phyloP scores from a whole-genome alignment of 2,113 vertebrate species.

The Tetraodon nigroviridis region DNA sequence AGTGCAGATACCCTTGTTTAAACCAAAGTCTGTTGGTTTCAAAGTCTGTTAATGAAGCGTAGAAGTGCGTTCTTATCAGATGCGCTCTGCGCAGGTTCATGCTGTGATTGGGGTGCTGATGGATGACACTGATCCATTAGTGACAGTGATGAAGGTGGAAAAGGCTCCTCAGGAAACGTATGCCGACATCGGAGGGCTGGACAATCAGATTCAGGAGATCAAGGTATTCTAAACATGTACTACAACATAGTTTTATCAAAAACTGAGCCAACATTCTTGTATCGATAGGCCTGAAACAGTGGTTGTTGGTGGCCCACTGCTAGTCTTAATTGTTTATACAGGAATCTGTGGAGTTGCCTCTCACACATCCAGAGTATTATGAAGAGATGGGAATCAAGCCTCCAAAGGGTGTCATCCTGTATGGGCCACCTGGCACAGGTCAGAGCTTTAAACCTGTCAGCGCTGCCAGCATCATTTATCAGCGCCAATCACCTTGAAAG shows the following conservation, averaged over 20 bases:
- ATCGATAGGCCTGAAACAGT: too few relatives aligned
- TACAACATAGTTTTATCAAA: neutral
- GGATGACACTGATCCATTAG: slow-evolving; percentile 96
- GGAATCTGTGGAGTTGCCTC: slow-evolving; percentile 97
- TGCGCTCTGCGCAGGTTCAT: slow-evolving; percentile 78
- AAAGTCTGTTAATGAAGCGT: too few relatives aligned
- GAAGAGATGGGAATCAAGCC: slow-evolving; percentile 99
- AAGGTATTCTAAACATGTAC: slow-evolving; percentile 73
- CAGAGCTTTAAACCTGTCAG: slow-evolving; percentile 5
- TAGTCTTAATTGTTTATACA: slow-evolving; percentile 46
- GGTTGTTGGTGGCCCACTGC: neutral
- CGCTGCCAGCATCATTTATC: neutral
- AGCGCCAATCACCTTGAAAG: neutral
- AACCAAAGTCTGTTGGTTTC: too few relatives aligned
- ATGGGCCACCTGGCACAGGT: slow-evolving; percentile 96
- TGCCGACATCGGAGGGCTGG: slow-evolving; percentile 93
- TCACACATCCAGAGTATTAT: slow-evolving; percentile 97
- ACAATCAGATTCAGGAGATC: slow-evolving; percentile 98
- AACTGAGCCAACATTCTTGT: too few relatives aligned
- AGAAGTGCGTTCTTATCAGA: too few relatives aligned
- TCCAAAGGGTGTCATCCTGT: slow-evolving; percentile 96
- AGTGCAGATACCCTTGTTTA: too few relatives aligned
- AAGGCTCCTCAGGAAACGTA: slow-evolving; percentile 98
- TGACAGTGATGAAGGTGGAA: slow-evolving; percentile 98
- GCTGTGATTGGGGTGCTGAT: slow-evolving; percentile 97